These are phyloP conservation scores for Adelges cooleyi DNA, from an alignment of 1,140 invertebrate genomes.

Conservation along the genomic window DNA sequence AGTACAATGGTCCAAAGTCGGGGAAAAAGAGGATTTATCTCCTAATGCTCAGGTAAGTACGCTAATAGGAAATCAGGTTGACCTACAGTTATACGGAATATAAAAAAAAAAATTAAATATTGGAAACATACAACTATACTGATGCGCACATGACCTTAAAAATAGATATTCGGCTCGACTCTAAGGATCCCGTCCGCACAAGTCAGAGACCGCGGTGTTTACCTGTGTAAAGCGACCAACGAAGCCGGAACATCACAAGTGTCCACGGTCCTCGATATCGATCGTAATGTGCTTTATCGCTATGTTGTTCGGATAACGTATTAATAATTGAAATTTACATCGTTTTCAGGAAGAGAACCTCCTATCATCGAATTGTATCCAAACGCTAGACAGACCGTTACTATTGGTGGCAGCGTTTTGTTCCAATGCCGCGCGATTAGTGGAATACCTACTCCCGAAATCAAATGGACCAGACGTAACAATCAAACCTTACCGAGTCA, in stretches of 20 bases:
- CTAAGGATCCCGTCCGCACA: conserved; percentile 58
- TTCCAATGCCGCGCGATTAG: conserved; percentile 63
- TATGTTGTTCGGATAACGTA: background rate
- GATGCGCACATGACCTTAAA: too few species aligned
- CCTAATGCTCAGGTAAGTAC: conserved; percentile 46
- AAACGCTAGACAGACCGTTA: conserved; percentile 46
- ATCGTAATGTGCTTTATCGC: conserved; percentile 53
- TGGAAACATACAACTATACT: too few species aligned
- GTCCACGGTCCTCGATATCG: conserved; percentile 70
- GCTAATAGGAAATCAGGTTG: too few species aligned
- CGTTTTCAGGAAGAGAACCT: conserved; percentile 57
- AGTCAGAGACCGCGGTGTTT: conserved; percentile 65
- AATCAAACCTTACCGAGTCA: conserved; percentile 51
- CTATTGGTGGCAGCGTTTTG: conserved; percentile 52
- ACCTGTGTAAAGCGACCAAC: conserved; percentile 58
- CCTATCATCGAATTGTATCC: conserved; percentile 71
- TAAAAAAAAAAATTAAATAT: too few species aligned
- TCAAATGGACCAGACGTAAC: conserved; percentile 65
- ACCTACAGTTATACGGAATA: too few species aligned
- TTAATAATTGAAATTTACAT: background rate
- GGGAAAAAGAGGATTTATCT: conserved; percentile 51
- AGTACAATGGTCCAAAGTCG: conserved; percentile 68
- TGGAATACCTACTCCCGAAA: conserved; percentile 62
- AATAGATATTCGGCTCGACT: conserved; percentile 50
- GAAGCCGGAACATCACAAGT: conserved; percentile 47